Evolutionary conservation across 37 sponge, comb jelly and placozoan genomes (phyloP), one percentile per base, ranked within the genome.

Genomic region (Cliona cf. orientalis): DNA sequence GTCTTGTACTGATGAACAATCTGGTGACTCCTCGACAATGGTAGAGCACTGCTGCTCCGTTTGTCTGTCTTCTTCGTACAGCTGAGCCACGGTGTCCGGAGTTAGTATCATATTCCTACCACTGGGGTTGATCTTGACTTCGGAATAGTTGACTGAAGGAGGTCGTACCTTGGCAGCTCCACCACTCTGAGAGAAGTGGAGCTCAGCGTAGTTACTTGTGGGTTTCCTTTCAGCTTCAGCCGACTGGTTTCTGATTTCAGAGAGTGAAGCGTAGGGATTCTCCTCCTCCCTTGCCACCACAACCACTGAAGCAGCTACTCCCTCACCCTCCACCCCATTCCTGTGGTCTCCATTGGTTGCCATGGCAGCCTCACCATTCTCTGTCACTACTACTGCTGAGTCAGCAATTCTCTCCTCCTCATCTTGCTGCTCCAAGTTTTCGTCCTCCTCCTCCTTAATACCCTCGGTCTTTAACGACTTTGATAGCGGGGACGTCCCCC

Each of bases 61-160:
- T 4, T 29, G 5, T 25, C 60, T 29, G 28, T 4, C 12, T 59
- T 9, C 28, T 59, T 4, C 12, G 11, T 3, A 29, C 5, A 32
- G 37, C 37, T 32, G 55, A 49, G 55, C 55, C 17, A 43, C 28
- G 25, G 23, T 25, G 29, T 2, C 5, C 42, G 25, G 5, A 32
- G n/a, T 22, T 2, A 42, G 26, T 23, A 71, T 71, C 42, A 32
- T 44, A 25, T 32, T 49, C 42, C 19, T 42, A 42, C 72, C 72
- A 17, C 17, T 37, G 23, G 76, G 6, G 25, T n/a, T 34, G 46
- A 79, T 79, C 37, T 25, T 2, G 0, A 79, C 79, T 38, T 79
- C 67, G 53, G 79, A 41, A 65, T 79, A 79, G 28, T 79, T 65
- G 55, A 79, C 67, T 67, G 79, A 79, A 2, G 67, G 79, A 28